Percentiles rank a stretch among this genome's conserved stretches.
phyloP scores from a whole-genome alignment of 2,888 invertebrate genomes.

The Hesperia comma region DNA sequence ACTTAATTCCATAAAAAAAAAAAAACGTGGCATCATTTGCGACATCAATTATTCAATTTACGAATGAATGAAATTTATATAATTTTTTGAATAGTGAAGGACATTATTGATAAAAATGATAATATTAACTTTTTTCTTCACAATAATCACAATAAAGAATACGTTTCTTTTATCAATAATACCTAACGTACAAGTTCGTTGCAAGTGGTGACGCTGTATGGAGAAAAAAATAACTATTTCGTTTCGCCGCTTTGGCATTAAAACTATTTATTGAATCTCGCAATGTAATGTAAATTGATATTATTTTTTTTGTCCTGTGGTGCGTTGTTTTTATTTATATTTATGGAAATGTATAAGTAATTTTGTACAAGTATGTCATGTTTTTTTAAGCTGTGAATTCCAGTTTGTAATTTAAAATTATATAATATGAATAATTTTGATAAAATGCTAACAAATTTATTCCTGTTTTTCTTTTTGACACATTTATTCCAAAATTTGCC shows the following conservation, averaged over 20 bases:
- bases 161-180: background rate
- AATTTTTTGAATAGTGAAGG: too few species aligned
- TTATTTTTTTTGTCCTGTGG: constrained; percentile 26
- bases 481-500: constrained; percentile 39
- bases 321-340: constrained; percentile 26
- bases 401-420: constrained; percentile 46
- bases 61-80: too few species aligned
- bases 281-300: constrained; percentile 20
- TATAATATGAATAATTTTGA: constrained; percentile 40
- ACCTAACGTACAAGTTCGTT: constrained; percentile 2
- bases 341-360: constrained; percentile 14
- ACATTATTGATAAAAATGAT: too few species aligned
- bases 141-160: too few species aligned
- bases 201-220: constrained; percentile 11
- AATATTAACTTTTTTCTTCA: too few species aligned
- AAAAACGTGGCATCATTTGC: background rate
- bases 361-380: constrained; percentile 35
- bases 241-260: constrained; percentile 7
- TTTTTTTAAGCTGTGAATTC: constrained; percentile 40
- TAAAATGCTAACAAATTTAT: constrained; percentile 44
- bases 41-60: too few species aligned
- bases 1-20: too few species aligned
- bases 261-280: constrained; percentile 21
- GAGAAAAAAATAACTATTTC: background rate
- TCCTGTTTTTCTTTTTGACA: constrained; percentile 36